These are phyloP conservation scores for Platyrinchus mystaceus DNA, from an alignment of 2,797 vertebrate genomes.

Conservation along the genomic window DNA sequence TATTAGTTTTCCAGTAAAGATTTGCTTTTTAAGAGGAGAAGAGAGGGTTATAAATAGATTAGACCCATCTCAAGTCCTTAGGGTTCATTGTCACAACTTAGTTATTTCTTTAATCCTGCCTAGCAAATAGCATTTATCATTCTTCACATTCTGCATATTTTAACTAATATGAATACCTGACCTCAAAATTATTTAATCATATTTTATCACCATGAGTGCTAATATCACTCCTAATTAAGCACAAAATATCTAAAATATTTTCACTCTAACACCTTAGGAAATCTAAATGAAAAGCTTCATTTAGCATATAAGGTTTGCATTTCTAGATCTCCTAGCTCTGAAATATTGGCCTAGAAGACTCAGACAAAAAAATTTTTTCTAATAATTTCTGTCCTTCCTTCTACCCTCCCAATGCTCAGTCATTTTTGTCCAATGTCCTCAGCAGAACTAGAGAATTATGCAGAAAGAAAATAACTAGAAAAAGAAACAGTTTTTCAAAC, in stretches of 20 bases:
- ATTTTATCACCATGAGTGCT: background rate
- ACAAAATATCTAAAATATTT: background rate
- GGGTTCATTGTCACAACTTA: background rate
- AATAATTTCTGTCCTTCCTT: background rate
- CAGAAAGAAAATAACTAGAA: background rate
- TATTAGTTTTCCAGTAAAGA: slow-evolving; percentile 17
- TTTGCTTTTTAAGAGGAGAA: slow-evolving; percentile 3
- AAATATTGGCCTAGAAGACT: background rate
- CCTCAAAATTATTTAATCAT: background rate
- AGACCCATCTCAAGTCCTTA: background rate
- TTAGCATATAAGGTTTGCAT: background rate
- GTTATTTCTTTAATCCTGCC: background rate
- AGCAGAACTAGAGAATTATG: background rate
- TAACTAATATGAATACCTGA: background rate
- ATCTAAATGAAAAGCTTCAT: background rate
- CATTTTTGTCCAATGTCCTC: background rate
- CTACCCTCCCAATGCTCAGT: background rate
- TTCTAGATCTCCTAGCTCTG: background rate
- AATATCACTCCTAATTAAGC: background rate
- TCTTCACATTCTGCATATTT: background rate
- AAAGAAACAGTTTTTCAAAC: background rate
- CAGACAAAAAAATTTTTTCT: background rate
- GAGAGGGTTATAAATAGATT: slow-evolving; percentile 6
- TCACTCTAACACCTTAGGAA: background rate
- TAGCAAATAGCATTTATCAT: background rate